phyloP scores from a whole-genome alignment of 2,797 vertebrate genomes.

The Clarias laeviceps region DNA sequence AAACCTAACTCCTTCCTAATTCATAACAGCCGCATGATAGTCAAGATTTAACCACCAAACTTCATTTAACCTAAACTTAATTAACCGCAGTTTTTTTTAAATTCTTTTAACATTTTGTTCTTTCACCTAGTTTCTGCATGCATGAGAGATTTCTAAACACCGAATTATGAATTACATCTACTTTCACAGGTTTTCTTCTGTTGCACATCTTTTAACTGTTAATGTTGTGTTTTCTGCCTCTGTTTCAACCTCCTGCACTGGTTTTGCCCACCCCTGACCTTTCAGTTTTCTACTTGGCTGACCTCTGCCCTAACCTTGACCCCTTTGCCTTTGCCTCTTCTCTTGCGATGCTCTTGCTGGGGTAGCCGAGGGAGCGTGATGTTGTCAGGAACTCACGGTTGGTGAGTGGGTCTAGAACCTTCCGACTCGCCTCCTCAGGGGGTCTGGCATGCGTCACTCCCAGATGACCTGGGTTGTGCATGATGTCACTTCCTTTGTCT shows the following conservation, averaged over 20 bases:
- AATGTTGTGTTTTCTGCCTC: constrained; percentile 77
- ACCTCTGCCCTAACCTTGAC: constrained; percentile 77
- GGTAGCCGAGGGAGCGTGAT: constrained; percentile 95
- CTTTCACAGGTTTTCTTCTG: constrained; percentile 44
- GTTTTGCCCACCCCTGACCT: constrained; percentile 62
- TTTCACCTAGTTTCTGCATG: constrained; percentile 47
- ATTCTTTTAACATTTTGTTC: constrained; percentile 4
- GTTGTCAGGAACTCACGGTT: constrained; percentile 92
- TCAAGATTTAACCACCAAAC: constrained; percentile 21
- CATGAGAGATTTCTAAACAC: constrained; percentile 25
- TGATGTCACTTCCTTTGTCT: constrained; percentile 73
- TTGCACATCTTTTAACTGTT: constrained; percentile 66
- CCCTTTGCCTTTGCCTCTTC: constrained; percentile 80
- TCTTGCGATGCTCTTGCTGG: constrained; percentile 82
- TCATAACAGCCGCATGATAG: constrained; percentile 11
- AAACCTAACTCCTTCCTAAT: constrained; percentile 4
- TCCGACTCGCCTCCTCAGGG: constrained; percentile 62
- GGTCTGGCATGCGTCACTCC: constrained; percentile 76
- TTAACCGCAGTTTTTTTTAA: background rate
- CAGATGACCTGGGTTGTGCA: constrained; percentile 74
- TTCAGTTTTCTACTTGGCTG: constrained; percentile 75
- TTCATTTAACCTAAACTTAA: constrained; percentile 24
- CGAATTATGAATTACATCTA: constrained; percentile 33
- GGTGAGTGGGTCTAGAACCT: constrained; percentile 86
- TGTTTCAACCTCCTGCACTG: constrained; percentile 74